Conservation (phyloP, 1,140 invertebrate species). For the Drosophila chauvacae region DNA sequence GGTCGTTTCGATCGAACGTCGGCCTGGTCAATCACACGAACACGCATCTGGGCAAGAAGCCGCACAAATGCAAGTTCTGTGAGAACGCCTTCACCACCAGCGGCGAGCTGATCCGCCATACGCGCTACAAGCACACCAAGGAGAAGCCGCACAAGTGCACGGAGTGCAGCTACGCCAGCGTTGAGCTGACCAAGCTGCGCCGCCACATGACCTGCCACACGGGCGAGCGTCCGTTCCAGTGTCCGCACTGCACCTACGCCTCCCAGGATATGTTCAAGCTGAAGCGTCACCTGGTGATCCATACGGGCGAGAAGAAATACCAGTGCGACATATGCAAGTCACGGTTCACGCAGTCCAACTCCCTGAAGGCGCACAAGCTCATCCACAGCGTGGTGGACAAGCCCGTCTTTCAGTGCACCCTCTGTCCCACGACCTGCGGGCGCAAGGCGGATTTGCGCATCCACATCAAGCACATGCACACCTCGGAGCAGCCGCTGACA, state of each 20-base stretch:
- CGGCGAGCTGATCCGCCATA: conserved; percentile 96
- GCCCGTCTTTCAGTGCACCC: conserved; percentile 96
- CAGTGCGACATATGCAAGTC: conserved; percentile 96
- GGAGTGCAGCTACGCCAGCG: conserved; percentile 97
- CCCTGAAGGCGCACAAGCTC: conserved; percentile 96
- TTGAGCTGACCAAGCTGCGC: conserved; percentile 96
- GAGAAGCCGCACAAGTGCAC: conserved; percentile 98
- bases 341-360: conserved; percentile 98
- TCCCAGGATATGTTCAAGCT: conserved; percentile 99
- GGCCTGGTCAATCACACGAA: conserved; percentile 98
- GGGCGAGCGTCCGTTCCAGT: conserved; percentile 89
- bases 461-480: conserved; percentile 98
- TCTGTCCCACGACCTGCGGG: conserved; percentile 98
- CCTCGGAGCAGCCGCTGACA: conserved; percentile 94
- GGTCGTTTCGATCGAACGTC: conserved; percentile 97
- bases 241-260: conserved; percentile 98
- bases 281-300: conserved; percentile 96
- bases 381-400: conserved; percentile 97
- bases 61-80: conserved; percentile 97
- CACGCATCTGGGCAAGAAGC: conserved; percentile 97
- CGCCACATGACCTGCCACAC: conserved; percentile 97
- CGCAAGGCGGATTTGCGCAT: conserved; percentile 98
- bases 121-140: conserved; percentile 96
- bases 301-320: conserved; percentile 93
- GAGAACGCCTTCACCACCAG: conserved; percentile 97